Evolutionary conservation across 2,888 invertebrate species (phyloP), one percentile per base, ranked within the genome.

Genomic region (Coelinius sp.): DNA sequence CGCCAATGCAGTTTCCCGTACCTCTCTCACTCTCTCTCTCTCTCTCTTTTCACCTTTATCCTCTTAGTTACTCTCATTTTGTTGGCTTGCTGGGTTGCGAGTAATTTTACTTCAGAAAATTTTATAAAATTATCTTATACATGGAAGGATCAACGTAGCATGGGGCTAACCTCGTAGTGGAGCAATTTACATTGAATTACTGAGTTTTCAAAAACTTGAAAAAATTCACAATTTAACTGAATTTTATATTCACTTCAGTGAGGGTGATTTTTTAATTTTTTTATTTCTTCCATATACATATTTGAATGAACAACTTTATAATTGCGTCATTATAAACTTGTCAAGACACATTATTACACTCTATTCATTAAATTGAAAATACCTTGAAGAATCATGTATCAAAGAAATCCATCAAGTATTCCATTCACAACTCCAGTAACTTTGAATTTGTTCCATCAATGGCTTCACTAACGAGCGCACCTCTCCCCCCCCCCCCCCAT

Each of bases 1-100:
- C 75, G 75, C 72, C 66, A 76, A 73, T 68, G 53, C 63, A 70
- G 56, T 67, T 68, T 52, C 70, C 2, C 10, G 68, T 27, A 49
- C 24, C 17, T 38, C 20, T 25, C 53, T 24, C 35, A 38, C 8
- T 31, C 46, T 20, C 63, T 62, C 38, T 41, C 70, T 27, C 59
- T 22, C 24, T 46, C 69, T 12, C 46, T 12, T 41, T 12, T n/a
- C n/a, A n/a, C n/a, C n/a, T n/a, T n/a, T n/a, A 27, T 72, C 53
- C 41, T n/a, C 41, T n/a, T 14, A 41, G 41, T 5, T 25, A n/a
- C 53, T n/a, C n/a, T 27, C 53, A 27, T 27, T 53, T 53, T 53
- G 53, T 53, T n/a, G 41, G 27, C 53, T 14, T 27, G 27, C 53
- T 53, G 27, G 1, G 27, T 27, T 12, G 25, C 24, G 53, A 25